Percentiles rank a stretch among this genome's conserved stretches.
Conservation (phyloP, 2,888 invertebrate species). For the Drosophila macrospina region DNA sequence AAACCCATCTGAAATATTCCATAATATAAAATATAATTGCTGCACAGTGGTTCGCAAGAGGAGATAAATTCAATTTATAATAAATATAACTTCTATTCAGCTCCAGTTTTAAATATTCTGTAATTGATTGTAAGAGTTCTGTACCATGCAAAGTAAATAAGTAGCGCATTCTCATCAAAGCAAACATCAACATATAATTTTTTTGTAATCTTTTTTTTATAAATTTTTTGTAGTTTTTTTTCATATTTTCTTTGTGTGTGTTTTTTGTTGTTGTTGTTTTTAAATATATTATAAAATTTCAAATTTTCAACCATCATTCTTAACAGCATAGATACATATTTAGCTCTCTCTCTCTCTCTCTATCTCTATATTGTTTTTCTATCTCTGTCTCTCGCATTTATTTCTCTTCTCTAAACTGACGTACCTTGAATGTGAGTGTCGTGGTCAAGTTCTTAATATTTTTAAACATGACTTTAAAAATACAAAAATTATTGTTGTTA, state of each 20-base stretch:
- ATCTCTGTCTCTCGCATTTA: slow-evolving; percentile 18
- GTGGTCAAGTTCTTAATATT: slow-evolving; percentile 67
- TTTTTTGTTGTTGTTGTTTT: slow-evolving; percentile 29
- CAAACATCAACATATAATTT: slow-evolving; percentile 78
- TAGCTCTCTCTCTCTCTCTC: slow-evolving; percentile 36
- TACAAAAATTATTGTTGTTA: slow-evolving; percentile 60
- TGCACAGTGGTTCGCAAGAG: neutral
- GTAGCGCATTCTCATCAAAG: slow-evolving; percentile 57
- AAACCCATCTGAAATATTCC: slow-evolving; percentile 17
- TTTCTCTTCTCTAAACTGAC: slow-evolving; percentile 23
- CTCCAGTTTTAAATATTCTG: neutral
- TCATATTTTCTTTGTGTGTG: slow-evolving; percentile 55
- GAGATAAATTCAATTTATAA: neutral
- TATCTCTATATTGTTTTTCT: slow-evolving; percentile 21
- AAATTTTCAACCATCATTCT: slow-evolving; percentile 65
- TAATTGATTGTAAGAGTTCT: slow-evolving; percentile 7
- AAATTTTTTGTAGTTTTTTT: slow-evolving; percentile 72
- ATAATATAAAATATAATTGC: neutral
- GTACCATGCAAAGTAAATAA: slow-evolving; percentile 65
- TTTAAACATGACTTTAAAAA: slow-evolving; percentile 76
- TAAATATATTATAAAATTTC: slow-evolving; percentile 70
- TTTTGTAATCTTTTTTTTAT: slow-evolving; percentile 63
- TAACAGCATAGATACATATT: slow-evolving; percentile 65
- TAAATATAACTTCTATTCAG: neutral
- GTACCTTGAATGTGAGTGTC: slow-evolving; percentile 19